phyloP scores from a whole-genome alignment of 2,113 vertebrate species.

The Catagonus wagneri region DNA sequence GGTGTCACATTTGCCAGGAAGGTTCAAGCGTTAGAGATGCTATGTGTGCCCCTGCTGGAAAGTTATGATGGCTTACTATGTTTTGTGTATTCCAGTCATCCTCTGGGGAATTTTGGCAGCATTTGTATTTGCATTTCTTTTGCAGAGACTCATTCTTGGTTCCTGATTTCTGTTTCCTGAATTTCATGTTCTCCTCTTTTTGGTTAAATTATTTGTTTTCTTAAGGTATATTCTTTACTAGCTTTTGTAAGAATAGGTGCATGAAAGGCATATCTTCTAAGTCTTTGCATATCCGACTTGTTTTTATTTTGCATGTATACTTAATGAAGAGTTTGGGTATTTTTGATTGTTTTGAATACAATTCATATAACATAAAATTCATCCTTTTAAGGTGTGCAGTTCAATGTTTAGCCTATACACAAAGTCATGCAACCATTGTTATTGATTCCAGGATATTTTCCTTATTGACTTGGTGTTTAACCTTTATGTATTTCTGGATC shows the following conservation, averaged over 20 bases:
- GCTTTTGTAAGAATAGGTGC: no score
- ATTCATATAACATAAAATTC: not conserved
- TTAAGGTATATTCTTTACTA: not conserved
- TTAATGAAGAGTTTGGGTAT: not conserved
- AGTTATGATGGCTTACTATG: conserved; percentile 85
- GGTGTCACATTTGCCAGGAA: conserved; percentile 87
- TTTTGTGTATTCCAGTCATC: not conserved
- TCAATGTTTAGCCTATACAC: not conserved
- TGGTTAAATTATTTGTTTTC: not conserved
- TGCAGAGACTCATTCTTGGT: not conserved
- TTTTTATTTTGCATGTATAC: not conserved
- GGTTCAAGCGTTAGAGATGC: conserved; percentile 89
- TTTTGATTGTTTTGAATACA: not conserved
- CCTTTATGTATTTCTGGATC: not conserved
- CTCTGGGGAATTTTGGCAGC: not conserved
- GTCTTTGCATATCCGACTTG: not conserved
- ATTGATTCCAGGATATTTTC: not conserved
- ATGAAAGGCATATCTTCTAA: not conserved
- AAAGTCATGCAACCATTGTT: not conserved
- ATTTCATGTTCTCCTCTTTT: not conserved
- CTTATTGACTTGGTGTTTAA: not conserved
- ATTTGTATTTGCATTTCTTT: not conserved
- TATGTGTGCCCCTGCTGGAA: conserved; percentile 87
- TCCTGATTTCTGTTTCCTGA: not conserved
- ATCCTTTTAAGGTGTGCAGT: not conserved